Evolutionary conservation across 2,888 invertebrate species (phyloP), one percentile per base, ranked within the genome.

Genomic region (Atethmia centrago): DNA sequence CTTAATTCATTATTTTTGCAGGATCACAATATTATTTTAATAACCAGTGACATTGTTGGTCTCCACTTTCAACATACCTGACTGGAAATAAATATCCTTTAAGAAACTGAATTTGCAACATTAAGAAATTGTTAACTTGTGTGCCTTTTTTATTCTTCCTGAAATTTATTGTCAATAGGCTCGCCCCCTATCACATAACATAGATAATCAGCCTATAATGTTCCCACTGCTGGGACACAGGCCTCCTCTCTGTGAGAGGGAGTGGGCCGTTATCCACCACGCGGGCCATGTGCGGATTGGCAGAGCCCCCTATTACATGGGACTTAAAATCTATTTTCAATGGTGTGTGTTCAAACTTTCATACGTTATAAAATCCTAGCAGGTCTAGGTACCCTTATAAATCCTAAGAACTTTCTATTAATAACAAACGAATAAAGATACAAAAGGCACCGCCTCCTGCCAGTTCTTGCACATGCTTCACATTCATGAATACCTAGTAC

Each of bases 361-460:
- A 19, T 25, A 47, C n/a, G 9, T 3, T 21, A 9, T 40, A 25
- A 28, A 40, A 25, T 1, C 40, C 9, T 56, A 40, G 21, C 2
- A 36, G n/a, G 4, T 36, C 25, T 25, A 47, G 14, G 14, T 28
- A 40, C 9, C 14, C 2, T 19, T 53, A 47, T 19, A 31, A 55
- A 62, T 40, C 19, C 25, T 21, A 28, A 47, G 28, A 40, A 61
- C 42, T 75, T 63, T 65, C 31, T 74, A 66, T 77, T 28, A 76
- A 76, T 63, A 67, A 14, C 31, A 10, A 12, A 53, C 47, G 4
- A 53, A 28, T 51, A 31, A 21, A 31, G n/a, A n/a, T 14, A 79
- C 51, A 56, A 64, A 79, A 64, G 75, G 21, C 31, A 68, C 74
- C 74, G 80, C 45, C 47, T 59, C n/a, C 25, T 10, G 12, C 19